These are phyloP conservation scores for Machaerirhynchus nigripectus DNA, from an alignment of 2,113 vertebrate genomes.

Conservation along the genomic window DNA sequence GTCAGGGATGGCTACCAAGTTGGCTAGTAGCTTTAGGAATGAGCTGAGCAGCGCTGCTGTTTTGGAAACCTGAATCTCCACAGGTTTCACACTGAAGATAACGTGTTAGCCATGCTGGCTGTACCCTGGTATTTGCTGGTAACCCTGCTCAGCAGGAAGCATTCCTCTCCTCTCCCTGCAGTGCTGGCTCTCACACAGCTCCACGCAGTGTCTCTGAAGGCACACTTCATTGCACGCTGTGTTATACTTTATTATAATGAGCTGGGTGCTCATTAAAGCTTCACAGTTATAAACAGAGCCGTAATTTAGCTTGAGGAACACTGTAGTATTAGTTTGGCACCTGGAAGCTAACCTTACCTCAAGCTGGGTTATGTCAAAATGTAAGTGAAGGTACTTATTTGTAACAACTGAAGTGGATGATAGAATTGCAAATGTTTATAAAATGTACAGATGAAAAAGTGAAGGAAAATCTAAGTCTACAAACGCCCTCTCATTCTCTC, in stretches of 20 bases:
- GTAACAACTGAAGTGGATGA: background rate
- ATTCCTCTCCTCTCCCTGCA: background rate
- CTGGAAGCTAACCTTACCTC: background rate
- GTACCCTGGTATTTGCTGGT: background rate
- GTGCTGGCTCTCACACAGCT: background rate
- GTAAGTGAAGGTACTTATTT: background rate
- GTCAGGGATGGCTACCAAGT: background rate
- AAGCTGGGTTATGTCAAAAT: background rate
- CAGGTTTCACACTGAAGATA: background rate
- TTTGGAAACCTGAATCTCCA: background rate
- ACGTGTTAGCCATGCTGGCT: rapidly evolving
- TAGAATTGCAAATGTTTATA: background rate
- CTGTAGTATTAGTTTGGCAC: background rate
- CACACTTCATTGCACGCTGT: background rate
- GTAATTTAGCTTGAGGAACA: background rate
- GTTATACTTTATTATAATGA: background rate
- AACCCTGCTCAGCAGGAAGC: background rate
- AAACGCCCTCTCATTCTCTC: background rate
- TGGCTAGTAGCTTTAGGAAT: background rate
- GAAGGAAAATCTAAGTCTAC: background rate
- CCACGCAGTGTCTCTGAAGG: background rate
- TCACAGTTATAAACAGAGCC: background rate
- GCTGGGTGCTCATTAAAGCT: constrained; percentile 1
- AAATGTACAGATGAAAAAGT: background rate
- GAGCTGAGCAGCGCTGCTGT: background rate